Conservation (phyloP, 2,113 vertebrate genomes). For the Plotosus lineatus region DNA sequence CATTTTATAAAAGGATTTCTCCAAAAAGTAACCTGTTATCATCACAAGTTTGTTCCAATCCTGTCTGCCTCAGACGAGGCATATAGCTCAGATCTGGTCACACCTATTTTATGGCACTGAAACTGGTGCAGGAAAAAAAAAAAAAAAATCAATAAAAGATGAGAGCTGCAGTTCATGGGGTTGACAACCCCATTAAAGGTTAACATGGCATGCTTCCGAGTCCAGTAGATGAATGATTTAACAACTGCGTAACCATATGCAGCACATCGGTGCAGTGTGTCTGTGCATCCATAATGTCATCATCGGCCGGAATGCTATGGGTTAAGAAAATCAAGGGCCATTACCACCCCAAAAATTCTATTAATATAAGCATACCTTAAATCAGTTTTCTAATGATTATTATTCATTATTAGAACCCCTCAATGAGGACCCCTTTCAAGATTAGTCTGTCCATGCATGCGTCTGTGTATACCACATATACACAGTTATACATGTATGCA, state of each 20-base stretch:
- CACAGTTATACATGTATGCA: too few relatives aligned
- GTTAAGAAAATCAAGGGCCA: background rate
- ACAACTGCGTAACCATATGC: too few relatives aligned
- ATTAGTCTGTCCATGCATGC: too few relatives aligned
- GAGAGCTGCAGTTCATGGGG: constrained; percentile 5
- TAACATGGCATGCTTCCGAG: background rate
- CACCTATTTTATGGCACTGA: constrained; percentile 21
- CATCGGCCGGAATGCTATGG: background rate
- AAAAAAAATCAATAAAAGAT: constrained; percentile 9
- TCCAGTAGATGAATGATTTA: background rate
- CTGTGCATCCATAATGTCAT: background rate
- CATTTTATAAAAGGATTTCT: background rate
- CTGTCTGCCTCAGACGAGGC: background rate
- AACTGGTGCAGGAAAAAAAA: background rate
- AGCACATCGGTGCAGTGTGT: background rate
- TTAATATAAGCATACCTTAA: background rate
- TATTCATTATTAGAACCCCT: too few relatives aligned
- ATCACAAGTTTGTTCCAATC: background rate
- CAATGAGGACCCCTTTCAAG: too few relatives aligned
- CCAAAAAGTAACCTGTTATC: background rate
- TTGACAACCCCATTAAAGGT: constrained; percentile 7
- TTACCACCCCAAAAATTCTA: background rate
- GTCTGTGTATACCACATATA: too few relatives aligned
- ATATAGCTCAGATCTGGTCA: background rate
- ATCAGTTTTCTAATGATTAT: background rate